A percentile compares a stretch with the other conserved stretches of the same genome.
Evolutionary conservation across 2,113 vertebrate genomes (phyloP).

Genomic region (Trochalopteron elliotii): DNA sequence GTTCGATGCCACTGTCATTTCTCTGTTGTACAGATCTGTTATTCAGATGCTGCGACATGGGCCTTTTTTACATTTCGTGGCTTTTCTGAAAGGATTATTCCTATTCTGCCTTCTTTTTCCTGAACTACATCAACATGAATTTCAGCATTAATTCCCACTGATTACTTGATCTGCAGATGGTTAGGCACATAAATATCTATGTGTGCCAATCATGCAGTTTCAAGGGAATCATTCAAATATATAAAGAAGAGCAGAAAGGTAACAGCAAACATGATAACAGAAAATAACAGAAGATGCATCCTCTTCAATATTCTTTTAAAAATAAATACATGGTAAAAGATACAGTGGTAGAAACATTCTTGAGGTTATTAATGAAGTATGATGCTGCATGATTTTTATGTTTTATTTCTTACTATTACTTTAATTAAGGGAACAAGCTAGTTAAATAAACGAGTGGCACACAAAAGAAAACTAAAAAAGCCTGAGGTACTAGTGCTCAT

Average conservation of each 20-base stretch:
- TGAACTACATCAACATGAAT: neutral
- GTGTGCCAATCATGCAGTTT: neutral
- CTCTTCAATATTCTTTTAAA: neutral
- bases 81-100: neutral
- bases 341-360: neutral
- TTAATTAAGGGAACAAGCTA: neutral
- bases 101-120: neutral
- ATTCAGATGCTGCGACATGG: neutral
- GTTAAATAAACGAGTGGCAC: neutral
- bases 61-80: neutral
- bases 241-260: neutral
- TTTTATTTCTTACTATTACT: neutral
- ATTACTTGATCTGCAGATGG: neutral
- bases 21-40: neutral
- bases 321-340: neutral
- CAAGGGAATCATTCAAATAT: neutral
- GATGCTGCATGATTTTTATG: neutral
- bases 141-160: neutral
- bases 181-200: slow-evolving; percentile 9
- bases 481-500: neutral
- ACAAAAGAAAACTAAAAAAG: neutral
- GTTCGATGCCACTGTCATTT: slow-evolving; percentile 1
- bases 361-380: neutral
- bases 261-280: neutral
- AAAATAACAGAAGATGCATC: neutral